Evolutionary conservation across 2,797 vertebrate genomes (phyloP).

Genomic region (Darevskia mixta): DNA sequence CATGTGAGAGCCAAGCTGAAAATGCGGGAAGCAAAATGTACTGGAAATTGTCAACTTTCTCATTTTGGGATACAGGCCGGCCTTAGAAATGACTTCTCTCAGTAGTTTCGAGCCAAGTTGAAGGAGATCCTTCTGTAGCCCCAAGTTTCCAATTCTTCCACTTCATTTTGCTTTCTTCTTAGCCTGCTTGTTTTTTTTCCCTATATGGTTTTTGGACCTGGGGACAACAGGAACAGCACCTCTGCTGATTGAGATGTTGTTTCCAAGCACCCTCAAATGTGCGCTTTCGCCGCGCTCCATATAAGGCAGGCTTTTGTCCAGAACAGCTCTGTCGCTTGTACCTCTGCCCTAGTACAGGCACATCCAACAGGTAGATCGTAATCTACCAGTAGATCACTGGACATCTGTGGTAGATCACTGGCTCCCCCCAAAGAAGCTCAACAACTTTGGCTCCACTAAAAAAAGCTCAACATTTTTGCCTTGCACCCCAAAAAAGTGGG

Average conservation of each 20-base stretch:
- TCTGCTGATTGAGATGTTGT: not conserved
- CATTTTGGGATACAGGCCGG: not conserved
- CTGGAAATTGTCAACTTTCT: not conserved
- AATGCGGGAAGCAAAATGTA: not conserved
- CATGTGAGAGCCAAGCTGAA: too few species aligned
- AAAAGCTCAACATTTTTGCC: too few species aligned
- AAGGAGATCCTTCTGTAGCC: not conserved
- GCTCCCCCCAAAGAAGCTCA: too few species aligned
- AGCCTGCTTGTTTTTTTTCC: not conserved
- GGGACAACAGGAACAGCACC: not conserved
- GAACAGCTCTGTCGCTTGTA: not conserved
- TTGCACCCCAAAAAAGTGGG: too few species aligned
- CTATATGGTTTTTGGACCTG: not conserved
- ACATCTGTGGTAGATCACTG: too few species aligned
- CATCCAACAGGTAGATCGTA: too few species aligned
- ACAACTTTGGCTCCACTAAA: too few species aligned
- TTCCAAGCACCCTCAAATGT: not conserved
- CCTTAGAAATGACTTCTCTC: too few species aligned
- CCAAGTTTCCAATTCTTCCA: not conserved
- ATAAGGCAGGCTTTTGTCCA: too few species aligned
- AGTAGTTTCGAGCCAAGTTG: not conserved
- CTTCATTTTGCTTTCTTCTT: not conserved
- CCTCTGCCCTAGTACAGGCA: not conserved
- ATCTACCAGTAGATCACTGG: too few species aligned
- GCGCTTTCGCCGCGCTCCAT: not conserved